A percentile compares a stretch with the other conserved stretches of the same genome.
Evolutionary conservation across 2,113 vertebrate species (phyloP).

Genomic region (Morphnarchus princeps): DNA sequence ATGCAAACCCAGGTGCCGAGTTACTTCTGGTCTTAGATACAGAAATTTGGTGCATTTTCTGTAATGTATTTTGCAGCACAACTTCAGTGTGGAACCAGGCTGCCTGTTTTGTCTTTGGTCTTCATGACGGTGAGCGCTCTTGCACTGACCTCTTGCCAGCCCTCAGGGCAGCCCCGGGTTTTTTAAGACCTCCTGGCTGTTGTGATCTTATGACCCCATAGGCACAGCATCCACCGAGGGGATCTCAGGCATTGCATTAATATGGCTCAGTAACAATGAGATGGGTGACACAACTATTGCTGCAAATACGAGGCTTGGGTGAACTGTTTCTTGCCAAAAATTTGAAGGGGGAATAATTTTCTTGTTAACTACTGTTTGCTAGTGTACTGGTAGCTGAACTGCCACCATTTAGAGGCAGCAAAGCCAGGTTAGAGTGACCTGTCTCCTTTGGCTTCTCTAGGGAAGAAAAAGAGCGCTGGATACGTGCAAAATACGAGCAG

Average conservation of each 20-base stretch:
- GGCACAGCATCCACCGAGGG: not conserved
- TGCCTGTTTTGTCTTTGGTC: not conserved
- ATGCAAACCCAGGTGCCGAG: not conserved
- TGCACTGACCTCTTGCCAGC: not conserved
- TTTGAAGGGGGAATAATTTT: not conserved
- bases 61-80: not conserved
- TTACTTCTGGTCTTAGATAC: not conserved
- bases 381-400: not conserved
- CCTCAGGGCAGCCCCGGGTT: not conserved
- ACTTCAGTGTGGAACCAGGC: not conserved
- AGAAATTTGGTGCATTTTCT: not conserved
- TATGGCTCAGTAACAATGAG: fast-evolving
- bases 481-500: conserved; percentile 96
- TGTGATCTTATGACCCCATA: not conserved
- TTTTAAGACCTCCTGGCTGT: not conserved
- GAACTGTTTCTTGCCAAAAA: not conserved
- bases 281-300: not conserved
- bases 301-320: not conserved
- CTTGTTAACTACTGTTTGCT: not conserved
- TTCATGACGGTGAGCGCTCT: not conserved
- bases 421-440: not conserved
- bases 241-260: fast-evolving
- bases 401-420: fast-evolving
- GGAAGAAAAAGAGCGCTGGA: conserved; percentile 97
- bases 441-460: conserved; percentile 67